Conservation (phyloP, 2,888 invertebrate genomes). For the Pseudococcus longispinus region DNA sequence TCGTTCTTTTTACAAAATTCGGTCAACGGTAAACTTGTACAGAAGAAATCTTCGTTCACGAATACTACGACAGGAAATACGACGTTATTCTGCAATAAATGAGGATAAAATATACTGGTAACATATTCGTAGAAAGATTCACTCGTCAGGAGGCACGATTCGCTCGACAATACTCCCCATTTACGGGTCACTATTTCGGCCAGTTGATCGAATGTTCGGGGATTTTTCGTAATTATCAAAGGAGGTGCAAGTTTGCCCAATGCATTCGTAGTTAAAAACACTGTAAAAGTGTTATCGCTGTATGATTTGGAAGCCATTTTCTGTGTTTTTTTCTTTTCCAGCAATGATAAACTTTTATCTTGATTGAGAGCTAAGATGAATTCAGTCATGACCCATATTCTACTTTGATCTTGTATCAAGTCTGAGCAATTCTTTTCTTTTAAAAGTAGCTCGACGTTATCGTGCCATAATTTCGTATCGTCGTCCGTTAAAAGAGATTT, state of each 20-base stretch:
- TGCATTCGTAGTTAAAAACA: not conserved
- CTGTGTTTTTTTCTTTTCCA: not conserved
- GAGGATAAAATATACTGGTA: not conserved
- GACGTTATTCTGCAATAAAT: not conserved
- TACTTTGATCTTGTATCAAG: not conserved
- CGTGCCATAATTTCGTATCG: not conserved
- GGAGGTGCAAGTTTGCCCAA: not conserved
- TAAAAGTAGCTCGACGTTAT: not conserved
- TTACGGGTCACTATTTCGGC: not conserved
- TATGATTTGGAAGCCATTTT: not conserved
- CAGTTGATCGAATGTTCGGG: not conserved
- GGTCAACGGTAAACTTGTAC: not conserved
- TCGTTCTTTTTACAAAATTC: not conserved
- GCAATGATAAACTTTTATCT: not conserved
- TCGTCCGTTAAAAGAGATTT: not conserved
- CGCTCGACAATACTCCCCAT: slow-evolving; percentile 6
- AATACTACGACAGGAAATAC: not conserved
- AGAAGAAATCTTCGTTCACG: not conserved
- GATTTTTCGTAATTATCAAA: not conserved
- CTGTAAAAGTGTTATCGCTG: not conserved
- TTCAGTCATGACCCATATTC: slow-evolving; percentile 20
- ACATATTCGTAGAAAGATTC: not conserved
- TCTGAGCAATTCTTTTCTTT: not conserved
- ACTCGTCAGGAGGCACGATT: not conserved
- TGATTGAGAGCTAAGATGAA: not conserved